Conservation (phyloP, 2,797 vertebrate genomes). For the Sylvilagus floridanus region DNA sequence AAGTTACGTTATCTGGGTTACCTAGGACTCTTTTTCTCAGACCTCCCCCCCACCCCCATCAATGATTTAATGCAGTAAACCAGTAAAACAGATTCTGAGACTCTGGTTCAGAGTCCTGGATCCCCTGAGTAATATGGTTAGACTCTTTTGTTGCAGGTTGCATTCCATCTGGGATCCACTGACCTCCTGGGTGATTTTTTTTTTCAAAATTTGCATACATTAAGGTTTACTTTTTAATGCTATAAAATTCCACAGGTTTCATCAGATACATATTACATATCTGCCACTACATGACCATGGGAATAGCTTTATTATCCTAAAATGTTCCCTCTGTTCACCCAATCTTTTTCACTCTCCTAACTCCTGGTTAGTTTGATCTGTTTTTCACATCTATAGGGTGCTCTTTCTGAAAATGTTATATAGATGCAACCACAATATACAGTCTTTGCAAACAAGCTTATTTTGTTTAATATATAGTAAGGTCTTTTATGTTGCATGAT, state of each 20-base stretch:
- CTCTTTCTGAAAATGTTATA: background rate
- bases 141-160: background rate
- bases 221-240: background rate
- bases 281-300: background rate
- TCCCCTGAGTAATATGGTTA: background rate
- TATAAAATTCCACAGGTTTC: background rate
- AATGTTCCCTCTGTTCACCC: background rate
- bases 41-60: background rate
- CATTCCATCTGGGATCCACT: background rate
- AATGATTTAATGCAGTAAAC: background rate
- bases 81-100: no score
- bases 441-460: background rate
- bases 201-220: background rate
- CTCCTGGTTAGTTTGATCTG: background rate
- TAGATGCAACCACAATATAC: background rate
- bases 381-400: background rate
- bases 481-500: background rate
- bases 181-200: background rate
- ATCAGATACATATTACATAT: background rate
- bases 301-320: background rate
- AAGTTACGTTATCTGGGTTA: slow-evolving; percentile 8
- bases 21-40: background rate
- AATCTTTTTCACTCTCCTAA: background rate
- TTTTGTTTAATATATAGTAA: background rate
- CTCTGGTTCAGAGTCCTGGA: no score